Evolutionary conservation across 2,888 invertebrate genomes (phyloP), one percentile per base, ranked within the genome.

Genomic region (Epistrophe eligans): DNA sequence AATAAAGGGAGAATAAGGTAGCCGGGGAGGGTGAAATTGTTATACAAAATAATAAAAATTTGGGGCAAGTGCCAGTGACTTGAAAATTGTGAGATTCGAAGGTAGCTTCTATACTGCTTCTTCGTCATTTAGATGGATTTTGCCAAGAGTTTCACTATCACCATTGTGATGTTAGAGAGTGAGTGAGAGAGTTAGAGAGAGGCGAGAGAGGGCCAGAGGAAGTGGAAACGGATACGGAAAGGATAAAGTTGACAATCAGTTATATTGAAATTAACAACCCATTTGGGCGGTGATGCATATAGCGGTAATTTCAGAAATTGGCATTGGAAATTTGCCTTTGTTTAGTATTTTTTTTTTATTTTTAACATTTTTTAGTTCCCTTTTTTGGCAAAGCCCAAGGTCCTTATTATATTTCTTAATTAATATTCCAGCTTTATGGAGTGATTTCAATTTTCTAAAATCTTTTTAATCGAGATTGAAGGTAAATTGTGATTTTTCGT

Each of bases 191-290:
- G 17, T 0, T 17, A 19, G 8, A 17, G 50, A 19, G n/a, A n/a
- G n/a, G 17, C 1, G 48, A 19, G 8, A 17, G 50, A 19, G 50
- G 24, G n/a, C n/a, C n/a, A n/a, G n/a, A 19, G 50, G 24, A 5
- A 64, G 43, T 38, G 28, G 50, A 64, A 52, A 71, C 66, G 66
- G 67, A 57, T 66, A 43, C 66, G 66, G 66, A 45, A 77, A 55
- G 76, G 74, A 85, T 71, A 81, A 62, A 71, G 77, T 77, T 74
- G 76, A 85, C 81, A 85, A 85, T 81, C 85, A 85, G 81, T 82
- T 85, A 74, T 82, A 85, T 81, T 85, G 81, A 85, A 85, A 85
- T 85, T 85, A 85, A 85, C 82, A 85, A 85, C 85, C 85, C 85
- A 85, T 85, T 81, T 85, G 81, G 73, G 85, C 82, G 66, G 71